Conservation (phyloP, 2,888 invertebrate species). For the Muscina levida region DNA sequence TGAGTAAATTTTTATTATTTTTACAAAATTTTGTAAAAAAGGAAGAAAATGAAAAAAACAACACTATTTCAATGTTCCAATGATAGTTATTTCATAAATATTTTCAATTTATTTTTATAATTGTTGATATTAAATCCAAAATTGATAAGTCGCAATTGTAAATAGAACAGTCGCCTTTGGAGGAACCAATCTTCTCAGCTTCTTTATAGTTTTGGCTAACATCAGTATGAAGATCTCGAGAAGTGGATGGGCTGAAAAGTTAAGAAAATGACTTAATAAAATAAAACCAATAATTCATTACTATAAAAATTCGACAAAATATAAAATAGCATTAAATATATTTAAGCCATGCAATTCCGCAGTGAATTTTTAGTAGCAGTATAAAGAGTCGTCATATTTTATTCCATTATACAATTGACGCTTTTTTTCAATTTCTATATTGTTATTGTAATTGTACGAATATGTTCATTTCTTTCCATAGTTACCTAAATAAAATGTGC, state of each 20-base stretch:
- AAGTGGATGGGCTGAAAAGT: conserved; percentile 70
- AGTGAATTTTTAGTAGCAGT: too few relatives aligned
- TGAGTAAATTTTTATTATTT: too few relatives aligned
- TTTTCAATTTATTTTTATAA: conserved; percentile 64
- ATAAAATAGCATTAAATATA: not conserved
- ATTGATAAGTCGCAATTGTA: conserved; percentile 71
- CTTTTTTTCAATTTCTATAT: too few relatives aligned
- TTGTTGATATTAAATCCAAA: conserved; percentile 70
- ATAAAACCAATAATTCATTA: not conserved
- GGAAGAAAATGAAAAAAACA: too few relatives aligned
- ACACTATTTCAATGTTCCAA: too few relatives aligned
- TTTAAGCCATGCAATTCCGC: too few relatives aligned
- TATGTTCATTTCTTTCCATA: not conserved
- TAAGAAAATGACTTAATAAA: not conserved
- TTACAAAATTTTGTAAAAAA: too few relatives aligned
- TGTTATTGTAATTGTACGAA: too few relatives aligned
- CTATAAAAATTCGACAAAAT: not conserved
- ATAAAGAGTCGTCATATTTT: too few relatives aligned
- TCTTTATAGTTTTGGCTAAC: conserved; percentile 63
- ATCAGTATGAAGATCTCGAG: conserved; percentile 66
- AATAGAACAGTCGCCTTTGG: conserved; percentile 63
- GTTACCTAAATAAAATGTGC: conserved; percentile 74
- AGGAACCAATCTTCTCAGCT: conserved; percentile 68
- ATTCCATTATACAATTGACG: too few relatives aligned
- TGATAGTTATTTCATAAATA: too few relatives aligned